phyloP scores from a whole-genome alignment of 2,797 vertebrate species.

The Apodemus agrarius region DNA sequence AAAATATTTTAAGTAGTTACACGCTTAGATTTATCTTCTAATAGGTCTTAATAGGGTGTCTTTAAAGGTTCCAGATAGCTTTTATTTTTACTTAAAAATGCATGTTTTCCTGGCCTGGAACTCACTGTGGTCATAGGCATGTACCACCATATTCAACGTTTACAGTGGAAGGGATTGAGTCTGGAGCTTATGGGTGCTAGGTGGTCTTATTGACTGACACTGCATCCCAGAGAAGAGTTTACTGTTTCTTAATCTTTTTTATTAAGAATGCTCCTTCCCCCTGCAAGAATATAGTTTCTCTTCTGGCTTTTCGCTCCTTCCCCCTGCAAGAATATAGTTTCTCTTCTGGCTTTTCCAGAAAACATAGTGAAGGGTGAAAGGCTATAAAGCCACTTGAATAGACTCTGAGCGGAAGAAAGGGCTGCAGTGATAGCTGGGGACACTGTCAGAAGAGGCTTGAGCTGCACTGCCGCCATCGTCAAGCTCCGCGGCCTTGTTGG shows the following conservation, averaged over 20 bases:
- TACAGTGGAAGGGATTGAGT: background rate
- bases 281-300: background rate
- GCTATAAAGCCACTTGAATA: constrained; percentile 27
- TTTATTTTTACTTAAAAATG: background rate
- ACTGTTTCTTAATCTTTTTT: background rate
- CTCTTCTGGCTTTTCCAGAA: constrained; percentile 51
- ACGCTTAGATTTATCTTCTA: background rate
- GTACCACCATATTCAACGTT: background rate
- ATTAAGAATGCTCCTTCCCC: background rate
- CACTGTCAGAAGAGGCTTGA: background rate
- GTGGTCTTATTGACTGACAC: background rate
- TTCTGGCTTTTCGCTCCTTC: constrained; percentile 18
- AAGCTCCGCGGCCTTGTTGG: background rate
- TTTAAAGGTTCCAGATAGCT: background rate
- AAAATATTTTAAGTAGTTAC: constrained; percentile 7
- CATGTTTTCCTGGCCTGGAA: background rate
- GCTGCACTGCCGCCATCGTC: background rate
- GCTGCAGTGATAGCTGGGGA: background rate
- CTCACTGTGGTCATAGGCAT: background rate
- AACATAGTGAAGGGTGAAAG: background rate
- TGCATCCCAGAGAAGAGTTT: background rate
- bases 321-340: background rate
- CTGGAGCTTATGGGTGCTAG: background rate
- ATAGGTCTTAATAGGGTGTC: background rate
- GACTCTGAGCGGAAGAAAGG: background rate